These are phyloP conservation scores for Bombyx mandarina DNA, from an alignment of 1,140 invertebrate species.

Conservation along the genomic window DNA sequence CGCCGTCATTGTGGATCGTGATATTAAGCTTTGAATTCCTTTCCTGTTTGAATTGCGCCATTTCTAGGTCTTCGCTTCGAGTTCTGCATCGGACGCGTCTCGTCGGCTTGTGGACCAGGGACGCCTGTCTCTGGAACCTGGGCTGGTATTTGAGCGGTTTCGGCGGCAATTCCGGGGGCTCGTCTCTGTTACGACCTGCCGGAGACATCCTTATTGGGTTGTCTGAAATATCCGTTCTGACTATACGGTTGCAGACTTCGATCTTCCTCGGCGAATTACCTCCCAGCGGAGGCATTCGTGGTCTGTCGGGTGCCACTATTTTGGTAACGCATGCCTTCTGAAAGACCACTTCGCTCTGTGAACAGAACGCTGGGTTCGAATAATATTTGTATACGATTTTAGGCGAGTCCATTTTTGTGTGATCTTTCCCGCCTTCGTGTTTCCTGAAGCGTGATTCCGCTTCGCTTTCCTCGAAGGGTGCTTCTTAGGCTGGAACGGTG, in stretches of 20 bases:
- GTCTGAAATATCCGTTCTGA: slow-evolving; percentile 67
- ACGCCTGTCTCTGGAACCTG: slow-evolving; percentile 50
- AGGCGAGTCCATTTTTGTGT: slow-evolving; percentile 63
- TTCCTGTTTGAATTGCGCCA: slow-evolving; percentile 53
- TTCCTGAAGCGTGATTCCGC: slow-evolving; percentile 29
- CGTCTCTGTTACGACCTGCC: slow-evolving; percentile 36
- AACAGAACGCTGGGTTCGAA: slow-evolving; percentile 83
- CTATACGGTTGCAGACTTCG: slow-evolving; percentile 40
- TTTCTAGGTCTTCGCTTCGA: slow-evolving; percentile 59
- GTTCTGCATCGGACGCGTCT: slow-evolving; percentile 40
- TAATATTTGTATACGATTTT: slow-evolving; percentile 74
- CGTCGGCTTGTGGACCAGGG: slow-evolving; percentile 47
- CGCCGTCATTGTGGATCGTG: slow-evolving; percentile 43
- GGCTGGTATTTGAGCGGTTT: slow-evolving; percentile 50
- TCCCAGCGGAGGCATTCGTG: slow-evolving; percentile 53
- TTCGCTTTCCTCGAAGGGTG: slow-evolving; percentile 30
- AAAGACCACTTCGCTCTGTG: slow-evolving; percentile 78
- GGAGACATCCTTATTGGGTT: slow-evolving; percentile 58
- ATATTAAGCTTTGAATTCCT: slow-evolving; percentile 31
- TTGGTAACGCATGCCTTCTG: slow-evolving; percentile 58
- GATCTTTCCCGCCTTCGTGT: slow-evolving; percentile 21
- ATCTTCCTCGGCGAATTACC: slow-evolving; percentile 50
- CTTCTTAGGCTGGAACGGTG: slow-evolving; percentile 34
- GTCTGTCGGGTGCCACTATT: slow-evolving; percentile 36
- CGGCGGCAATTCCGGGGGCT: slow-evolving; percentile 57